Evolutionary conservation across 2,888 invertebrate species (phyloP), one percentile per base, ranked within the genome.

Genomic region (Abscondita cerata): DNA sequence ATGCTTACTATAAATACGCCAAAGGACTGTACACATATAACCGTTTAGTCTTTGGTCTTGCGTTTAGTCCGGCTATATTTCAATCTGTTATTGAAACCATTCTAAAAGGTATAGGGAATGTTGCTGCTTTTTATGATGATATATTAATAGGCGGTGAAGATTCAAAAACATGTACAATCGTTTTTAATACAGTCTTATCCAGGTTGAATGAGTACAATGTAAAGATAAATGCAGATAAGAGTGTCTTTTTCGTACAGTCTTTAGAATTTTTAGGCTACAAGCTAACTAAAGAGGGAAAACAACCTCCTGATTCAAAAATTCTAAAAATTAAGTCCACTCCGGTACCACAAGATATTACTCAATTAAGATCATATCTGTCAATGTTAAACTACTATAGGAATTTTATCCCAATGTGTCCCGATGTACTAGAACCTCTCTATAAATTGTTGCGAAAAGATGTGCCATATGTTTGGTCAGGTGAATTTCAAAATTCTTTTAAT

Each of bases 1-100:
- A n/a, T 50, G 11, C 11, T 50, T 9, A 31, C 50, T 12, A 50
- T 50, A 2, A 50, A 31, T 50, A 50, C 50, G 2, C 50, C 1
- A 19, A 18, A 18, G 33, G 50, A 11, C 13, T 31, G n/a, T 50
- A 13, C 33, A 16, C n/a, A 6, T 50, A 50, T 15, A 50, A 25
- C 33, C 31, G 50, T 12, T 50, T 50, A 31, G 13, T 15, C 1
- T 50, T 34, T 34, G 50, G 50, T n/a, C 8, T 50, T 13, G 36
- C 34, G 13, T 34, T 33, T 2, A 15, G 11, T 25, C 50, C 36
- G 5, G 13, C 20, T 8, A 11, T 25, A 9, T 50, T 50, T 25
- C 50, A 50, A 20, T 20, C 8, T 16, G 16, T 31, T 1, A 33
- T 50, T 9, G 33, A 34, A 8, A 8, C 13, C 1, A 50, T 50